Percentiles rank a stretch among this genome's conserved stretches.
Conservation (phyloP, 2,797 vertebrate species). For the Huso huso region DNA sequence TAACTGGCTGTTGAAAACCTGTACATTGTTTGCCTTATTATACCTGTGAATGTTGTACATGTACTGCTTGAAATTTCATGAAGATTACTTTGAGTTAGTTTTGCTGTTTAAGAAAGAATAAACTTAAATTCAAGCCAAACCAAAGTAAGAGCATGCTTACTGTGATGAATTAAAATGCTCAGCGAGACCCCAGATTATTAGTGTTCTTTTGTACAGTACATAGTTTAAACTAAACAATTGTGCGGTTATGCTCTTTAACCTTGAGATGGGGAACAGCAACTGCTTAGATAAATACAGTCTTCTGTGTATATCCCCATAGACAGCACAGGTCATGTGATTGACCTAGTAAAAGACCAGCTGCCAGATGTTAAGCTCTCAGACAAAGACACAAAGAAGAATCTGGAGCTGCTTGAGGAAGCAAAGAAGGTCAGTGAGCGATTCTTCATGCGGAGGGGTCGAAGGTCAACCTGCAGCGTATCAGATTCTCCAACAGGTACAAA, state of each 20-base stretch:
- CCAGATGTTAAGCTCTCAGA: constrained; percentile 85
- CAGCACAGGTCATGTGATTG: constrained; percentile 77
- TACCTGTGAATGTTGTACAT: too few relatives aligned
- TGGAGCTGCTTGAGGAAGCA: constrained; percentile 89
- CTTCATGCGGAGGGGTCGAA: constrained; percentile 78
- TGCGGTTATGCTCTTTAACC: background rate
- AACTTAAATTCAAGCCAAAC: too few relatives aligned
- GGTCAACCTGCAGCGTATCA: constrained; percentile 74
- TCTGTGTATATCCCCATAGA: constrained; percentile 49
- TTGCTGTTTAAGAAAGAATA: too few relatives aligned
- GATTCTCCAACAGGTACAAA: constrained; percentile 76
- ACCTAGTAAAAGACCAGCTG: constrained; percentile 81
- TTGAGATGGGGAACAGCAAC: background rate
- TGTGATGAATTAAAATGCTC: too few relatives aligned
- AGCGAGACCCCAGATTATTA: too few relatives aligned
- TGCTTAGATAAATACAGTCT: background rate
- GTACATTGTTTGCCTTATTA: too few relatives aligned
- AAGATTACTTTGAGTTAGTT: too few relatives aligned
- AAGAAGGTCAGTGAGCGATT: constrained; percentile 90
- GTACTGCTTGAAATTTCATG: too few relatives aligned
- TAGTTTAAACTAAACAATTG: too few relatives aligned
- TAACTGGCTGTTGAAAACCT: too few relatives aligned
- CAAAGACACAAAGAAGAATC: constrained; percentile 88
- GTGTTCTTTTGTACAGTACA: too few relatives aligned
- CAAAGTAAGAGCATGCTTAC: too few relatives aligned